These are phyloP conservation scores for Crocuta crocuta DNA, from an alignment of 2,113 vertebrate species.

Conservation along the genomic window DNA sequence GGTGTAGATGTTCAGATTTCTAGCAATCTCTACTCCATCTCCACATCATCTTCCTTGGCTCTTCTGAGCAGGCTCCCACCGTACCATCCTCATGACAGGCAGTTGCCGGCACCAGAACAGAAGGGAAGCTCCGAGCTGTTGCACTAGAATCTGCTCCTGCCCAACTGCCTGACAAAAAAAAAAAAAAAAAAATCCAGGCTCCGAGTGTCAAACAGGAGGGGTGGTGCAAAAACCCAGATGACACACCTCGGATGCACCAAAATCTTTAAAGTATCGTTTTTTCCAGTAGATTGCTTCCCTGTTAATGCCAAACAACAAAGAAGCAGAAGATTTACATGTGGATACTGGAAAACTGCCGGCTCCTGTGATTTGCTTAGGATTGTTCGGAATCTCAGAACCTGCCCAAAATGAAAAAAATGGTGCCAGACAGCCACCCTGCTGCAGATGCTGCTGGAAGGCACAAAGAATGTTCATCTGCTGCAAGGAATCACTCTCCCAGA, in stretches of 20 bases:
- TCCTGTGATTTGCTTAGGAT: conserved; percentile 53
- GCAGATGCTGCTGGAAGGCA: conserved; percentile 90
- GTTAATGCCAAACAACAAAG: conserved; percentile 60
- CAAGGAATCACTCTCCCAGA: conserved; percentile 88
- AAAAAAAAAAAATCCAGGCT: conserved; percentile 80
- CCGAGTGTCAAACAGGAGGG: conserved; percentile 81
- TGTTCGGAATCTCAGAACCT: conserved; percentile 84
- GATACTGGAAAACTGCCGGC: conserved; percentile 68
- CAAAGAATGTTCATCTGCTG: conserved; percentile 88
- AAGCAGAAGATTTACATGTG: conserved; percentile 75
- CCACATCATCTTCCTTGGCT: conserved; percentile 84
- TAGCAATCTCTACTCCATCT: conserved; percentile 83
- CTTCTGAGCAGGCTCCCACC: conserved; percentile 78
- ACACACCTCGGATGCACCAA: conserved; percentile 79
- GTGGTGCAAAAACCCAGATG: conserved; percentile 80
- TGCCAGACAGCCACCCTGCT: conserved; percentile 86
- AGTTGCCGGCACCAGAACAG: conserved; percentile 73
- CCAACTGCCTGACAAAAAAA: conserved; percentile 81
- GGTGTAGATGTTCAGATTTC: conserved; percentile 87
- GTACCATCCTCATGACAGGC: conserved; percentile 83
- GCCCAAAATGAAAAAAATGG: conserved; percentile 85
- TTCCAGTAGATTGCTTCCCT: conserved; percentile 45
- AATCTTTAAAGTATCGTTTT: conserved; percentile 41
- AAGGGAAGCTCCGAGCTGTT: conserved; percentile 82
- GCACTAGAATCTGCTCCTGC: conserved; percentile 82